Evolutionary conservation across 2,113 vertebrate species (phyloP).

Genomic region (Gallinago jamesoni): DNA sequence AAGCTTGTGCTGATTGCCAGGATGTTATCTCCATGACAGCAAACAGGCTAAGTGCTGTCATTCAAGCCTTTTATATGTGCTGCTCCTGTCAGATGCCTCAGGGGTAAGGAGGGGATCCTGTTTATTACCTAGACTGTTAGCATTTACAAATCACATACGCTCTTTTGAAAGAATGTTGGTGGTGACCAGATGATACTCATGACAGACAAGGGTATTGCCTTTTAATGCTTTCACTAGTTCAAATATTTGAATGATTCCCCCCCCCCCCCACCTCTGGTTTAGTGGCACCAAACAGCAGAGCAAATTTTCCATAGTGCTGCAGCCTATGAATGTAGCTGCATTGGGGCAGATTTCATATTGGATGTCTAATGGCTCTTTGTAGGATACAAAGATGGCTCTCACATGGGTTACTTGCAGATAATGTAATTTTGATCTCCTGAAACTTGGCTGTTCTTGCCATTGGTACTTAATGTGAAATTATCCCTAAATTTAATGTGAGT

Average conservation of each 20-base stretch:
- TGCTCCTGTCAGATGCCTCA: slow-evolving; percentile 99
- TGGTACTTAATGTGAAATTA: neutral
- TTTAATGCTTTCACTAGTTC: neutral
- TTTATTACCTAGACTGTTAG: neutral
- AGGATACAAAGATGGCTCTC: neutral
- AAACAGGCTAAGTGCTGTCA: slow-evolving; percentile 95
- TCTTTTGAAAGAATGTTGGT: neutral
- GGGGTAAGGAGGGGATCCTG: slow-evolving; percentile 79
- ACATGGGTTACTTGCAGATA: neutral
- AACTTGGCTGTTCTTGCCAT: neutral
- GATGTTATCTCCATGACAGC: slow-evolving; percentile 98
- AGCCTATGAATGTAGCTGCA: neutral
- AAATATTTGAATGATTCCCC: neutral
- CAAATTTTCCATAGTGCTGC: neutral
- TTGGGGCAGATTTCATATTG: neutral
- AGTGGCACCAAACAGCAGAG: neutral
- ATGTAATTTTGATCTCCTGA: neutral
- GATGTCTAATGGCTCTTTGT: neutral
- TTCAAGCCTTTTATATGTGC: slow-evolving; percentile 98
- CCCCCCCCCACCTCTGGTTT: neutral
- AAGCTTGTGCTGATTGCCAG: slow-evolving; percentile 86
- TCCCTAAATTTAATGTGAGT: neutral
- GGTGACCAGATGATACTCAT: neutral
- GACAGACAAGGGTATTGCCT: neutral
- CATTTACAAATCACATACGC: neutral